phyloP scores from a whole-genome alignment of 1,140 invertebrate genomes.

The Temnothorax curvispinosus region DNA sequence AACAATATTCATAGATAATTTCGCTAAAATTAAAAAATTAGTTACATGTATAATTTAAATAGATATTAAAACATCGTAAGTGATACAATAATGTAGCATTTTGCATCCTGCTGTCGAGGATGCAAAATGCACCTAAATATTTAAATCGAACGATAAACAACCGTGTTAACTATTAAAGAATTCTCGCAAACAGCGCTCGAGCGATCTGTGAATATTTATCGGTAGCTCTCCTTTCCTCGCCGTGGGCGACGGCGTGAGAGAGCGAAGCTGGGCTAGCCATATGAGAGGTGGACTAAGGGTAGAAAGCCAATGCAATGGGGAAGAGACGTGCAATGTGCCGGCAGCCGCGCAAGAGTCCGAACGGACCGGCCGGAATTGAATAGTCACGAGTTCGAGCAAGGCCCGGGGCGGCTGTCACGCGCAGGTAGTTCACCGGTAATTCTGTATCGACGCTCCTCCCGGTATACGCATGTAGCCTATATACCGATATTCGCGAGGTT shows the following conservation, averaged over 20 bases:
- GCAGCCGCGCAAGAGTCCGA: constrained; percentile 60
- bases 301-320: constrained; percentile 7
- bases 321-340: constrained; percentile 40
- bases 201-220: constrained; percentile 78
- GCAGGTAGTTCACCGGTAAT: constrained; percentile 56
- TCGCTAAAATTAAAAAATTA: not conserved
- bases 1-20: not conserved
- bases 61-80: not conserved
- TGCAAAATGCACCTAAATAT: not conserved
- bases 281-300: not conserved
- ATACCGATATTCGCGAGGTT: not conserved
- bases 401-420: constrained; percentile 62
- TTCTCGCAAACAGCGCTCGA: constrained; percentile 3
- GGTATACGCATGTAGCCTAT: not conserved
- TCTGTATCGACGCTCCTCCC: constrained; percentile 1
- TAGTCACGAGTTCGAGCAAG: constrained; percentile 54
- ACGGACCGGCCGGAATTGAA: constrained; percentile 60
- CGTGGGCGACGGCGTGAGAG: constrained; percentile 52
- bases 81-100: not conserved
- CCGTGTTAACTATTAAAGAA: constrained; percentile 28
- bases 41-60: not conserved
- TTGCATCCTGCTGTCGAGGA: not conserved
- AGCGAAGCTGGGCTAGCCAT: not conserved
- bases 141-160: not conserved
- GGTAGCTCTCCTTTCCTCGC: constrained; percentile 44